Evolutionary conservation across 2,797 vertebrate genomes (phyloP).

Genomic region (Propithecus perrieri): DNA sequence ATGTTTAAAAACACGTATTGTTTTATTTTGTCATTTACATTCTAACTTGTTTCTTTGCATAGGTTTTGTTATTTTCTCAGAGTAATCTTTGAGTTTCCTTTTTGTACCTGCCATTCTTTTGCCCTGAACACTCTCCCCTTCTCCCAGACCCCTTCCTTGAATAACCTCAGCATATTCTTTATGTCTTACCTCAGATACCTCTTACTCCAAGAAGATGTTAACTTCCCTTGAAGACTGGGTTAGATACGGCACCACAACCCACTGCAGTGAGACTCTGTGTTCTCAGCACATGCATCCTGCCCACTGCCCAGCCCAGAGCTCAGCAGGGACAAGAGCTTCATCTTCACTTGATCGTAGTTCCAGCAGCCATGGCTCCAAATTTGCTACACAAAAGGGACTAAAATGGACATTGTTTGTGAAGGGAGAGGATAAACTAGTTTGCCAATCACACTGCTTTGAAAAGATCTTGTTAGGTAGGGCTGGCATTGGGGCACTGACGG

Average conservation of each 20-base stretch:
- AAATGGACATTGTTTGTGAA: neutral
- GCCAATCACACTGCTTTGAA: no score
- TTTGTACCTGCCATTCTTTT: neutral
- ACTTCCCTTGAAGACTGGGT: neutral
- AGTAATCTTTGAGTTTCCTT: neutral
- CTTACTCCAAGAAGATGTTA: neutral
- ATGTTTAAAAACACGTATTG: neutral
- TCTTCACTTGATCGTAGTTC: neutral
- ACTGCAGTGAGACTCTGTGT: accelerated
- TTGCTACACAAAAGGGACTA: accelerated
- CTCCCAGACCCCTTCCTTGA: neutral
- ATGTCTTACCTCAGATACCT: neutral
- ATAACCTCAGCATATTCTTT: neutral
- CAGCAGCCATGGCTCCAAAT: no score
- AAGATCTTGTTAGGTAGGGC: no score
- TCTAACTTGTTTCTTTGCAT: neutral
- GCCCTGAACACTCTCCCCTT: neutral
- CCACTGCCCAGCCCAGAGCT: accelerated
- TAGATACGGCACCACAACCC: no score
- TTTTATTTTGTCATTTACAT: neutral
- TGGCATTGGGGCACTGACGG: no score
- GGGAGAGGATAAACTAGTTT: neutral
- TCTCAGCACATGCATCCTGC: neutral
- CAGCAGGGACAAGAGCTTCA: neutral
- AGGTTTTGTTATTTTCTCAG: neutral